These are phyloP conservation scores for Scrobipalpa atriplicella DNA, from an alignment of 2,888 invertebrate genomes.

Conservation along the genomic window DNA sequence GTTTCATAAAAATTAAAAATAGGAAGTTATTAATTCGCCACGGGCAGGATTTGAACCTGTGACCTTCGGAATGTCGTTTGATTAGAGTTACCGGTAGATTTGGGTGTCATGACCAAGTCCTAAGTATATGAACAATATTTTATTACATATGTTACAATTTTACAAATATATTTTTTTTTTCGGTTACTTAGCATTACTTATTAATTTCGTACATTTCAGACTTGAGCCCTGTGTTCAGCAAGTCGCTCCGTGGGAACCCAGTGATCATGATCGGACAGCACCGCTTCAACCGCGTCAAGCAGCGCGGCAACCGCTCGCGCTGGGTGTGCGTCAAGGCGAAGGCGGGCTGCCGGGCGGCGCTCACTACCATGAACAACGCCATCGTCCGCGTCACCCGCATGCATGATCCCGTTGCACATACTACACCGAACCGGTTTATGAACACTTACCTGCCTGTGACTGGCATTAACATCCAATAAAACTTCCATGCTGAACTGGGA, in stretches of 20 bases:
- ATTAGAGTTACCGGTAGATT: no score
- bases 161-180: no score
- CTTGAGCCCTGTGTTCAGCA: slow-evolving; percentile 73
- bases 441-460: not conserved
- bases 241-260: slow-evolving; percentile 75
- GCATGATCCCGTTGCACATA: slow-evolving; percentile 73
- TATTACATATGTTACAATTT: no score
- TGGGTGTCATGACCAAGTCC: no score
- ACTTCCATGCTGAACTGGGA: no score
- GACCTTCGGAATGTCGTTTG: no score
- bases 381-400: slow-evolving; percentile 77
- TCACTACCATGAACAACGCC: slow-evolving; percentile 76
- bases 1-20: no score
- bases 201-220: slow-evolving; percentile 55
- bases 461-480: not conserved
- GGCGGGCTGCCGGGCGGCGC: slow-evolving; percentile 73
- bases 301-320: slow-evolving; percentile 70
- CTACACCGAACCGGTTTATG: slow-evolving; percentile 70
- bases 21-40: no score
- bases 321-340: slow-evolving; percentile 79
- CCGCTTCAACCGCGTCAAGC: slow-evolving; percentile 75
- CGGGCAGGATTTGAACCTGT: no score
- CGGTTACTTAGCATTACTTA: not conserved
- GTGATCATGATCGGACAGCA: slow-evolving; percentile 79
- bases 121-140: no score